These are phyloP conservation scores for Lates japonicus DNA, from an alignment of 2,797 vertebrate genomes.

Conservation along the genomic window DNA sequence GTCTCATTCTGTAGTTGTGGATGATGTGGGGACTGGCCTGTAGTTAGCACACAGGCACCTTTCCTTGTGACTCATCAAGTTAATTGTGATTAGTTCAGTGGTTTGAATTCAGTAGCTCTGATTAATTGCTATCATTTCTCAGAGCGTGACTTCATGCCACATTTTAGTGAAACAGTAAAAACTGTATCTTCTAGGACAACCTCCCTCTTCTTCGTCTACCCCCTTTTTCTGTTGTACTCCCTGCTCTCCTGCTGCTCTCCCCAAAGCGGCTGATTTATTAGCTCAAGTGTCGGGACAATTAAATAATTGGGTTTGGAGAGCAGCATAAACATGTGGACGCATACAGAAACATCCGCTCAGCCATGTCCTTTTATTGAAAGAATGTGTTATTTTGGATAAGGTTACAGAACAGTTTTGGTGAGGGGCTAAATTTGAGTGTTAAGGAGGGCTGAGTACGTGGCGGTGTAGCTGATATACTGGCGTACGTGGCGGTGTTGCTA, in stretches of 20 bases:
- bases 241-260: conserved; percentile 41
- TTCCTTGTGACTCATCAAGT: conserved; percentile 67
- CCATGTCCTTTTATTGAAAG: conserved; percentile 76
- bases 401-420: conserved; percentile 51
- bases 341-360: conserved; percentile 51
- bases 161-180: conserved; percentile 67
- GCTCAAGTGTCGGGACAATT: conserved; percentile 66
- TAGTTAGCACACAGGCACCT: conserved; percentile 34
- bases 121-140: conserved; percentile 84
- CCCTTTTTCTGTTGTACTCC: conserved; percentile 18
- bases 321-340: conserved; percentile 57
- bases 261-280: conserved; percentile 76
- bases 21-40: conserved; percentile 15
- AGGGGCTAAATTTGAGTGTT: conserved; percentile 41
- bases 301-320: conserved; percentile 77
- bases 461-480: conserved; percentile 37
- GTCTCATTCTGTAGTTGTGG: conserved; percentile 27
- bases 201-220: conserved; percentile 21
- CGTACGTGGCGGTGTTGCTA: conserved; percentile 17
- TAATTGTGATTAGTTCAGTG: conserved; percentile 81
- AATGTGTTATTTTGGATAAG: conserved; percentile 81
- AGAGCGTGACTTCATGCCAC: conserved; percentile 74
- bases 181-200: conserved; percentile 55
- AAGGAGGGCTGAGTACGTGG: conserved; percentile 36
- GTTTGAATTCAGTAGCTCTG: conserved; percentile 82